Conservation (phyloP, 2,797 vertebrate species). For the Malacoraja senta region DNA sequence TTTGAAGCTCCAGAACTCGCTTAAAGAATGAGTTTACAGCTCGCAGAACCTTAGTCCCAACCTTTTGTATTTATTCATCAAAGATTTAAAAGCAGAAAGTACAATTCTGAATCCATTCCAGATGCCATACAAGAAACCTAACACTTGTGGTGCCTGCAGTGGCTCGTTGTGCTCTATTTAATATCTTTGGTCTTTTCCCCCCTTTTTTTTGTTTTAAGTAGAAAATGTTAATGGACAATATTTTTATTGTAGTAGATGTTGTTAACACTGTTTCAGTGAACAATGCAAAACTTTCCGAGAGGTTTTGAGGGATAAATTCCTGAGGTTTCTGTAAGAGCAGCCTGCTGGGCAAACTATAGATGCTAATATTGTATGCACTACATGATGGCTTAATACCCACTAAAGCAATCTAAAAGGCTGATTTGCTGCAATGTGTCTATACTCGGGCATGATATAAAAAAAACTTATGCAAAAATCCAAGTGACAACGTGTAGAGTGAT, state of each 20-base stretch:
- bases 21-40: neutral
- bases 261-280: constrained; percentile 38
- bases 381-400: constrained; percentile 44
- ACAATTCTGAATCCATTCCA: constrained; percentile 4
- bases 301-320: constrained; percentile 34
- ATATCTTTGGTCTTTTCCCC: neutral
- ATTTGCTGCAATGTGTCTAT: constrained; percentile 42
- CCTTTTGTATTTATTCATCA: constrained; percentile 13
- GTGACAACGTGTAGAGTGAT: constrained; percentile 42
- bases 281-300: constrained; percentile 38
- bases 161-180: neutral
- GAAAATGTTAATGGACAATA: constrained; percentile 34
- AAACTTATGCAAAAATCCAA: constrained; percentile 42
- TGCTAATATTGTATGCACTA: constrained; percentile 34
- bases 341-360: neutral
- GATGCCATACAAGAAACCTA: neutral
- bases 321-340: constrained; percentile 43
- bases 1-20: neutral
- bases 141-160: neutral
- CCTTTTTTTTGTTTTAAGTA: constrained; percentile 18
- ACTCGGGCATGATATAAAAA: constrained; percentile 39
- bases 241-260: constrained; percentile 17
- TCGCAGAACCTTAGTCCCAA: neutral
- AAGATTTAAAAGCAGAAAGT: neutral
- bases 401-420: constrained; percentile 50